Conservation (phyloP, 2,888 invertebrate species). For the Agrotis clavis region DNA sequence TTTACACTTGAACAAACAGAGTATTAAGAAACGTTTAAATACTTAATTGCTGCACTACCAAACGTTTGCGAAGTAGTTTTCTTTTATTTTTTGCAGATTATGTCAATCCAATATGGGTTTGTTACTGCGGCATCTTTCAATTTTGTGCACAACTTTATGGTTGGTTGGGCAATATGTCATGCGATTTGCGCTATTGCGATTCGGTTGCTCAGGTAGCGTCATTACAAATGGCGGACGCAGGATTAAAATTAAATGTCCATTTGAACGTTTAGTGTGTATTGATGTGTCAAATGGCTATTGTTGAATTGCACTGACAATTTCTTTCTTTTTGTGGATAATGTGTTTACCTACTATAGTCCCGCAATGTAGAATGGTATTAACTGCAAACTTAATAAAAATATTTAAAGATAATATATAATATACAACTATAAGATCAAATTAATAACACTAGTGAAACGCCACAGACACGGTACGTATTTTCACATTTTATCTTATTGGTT, state of each 20-base stretch:
- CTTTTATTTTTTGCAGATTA: constrained; percentile 78
- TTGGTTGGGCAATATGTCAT: constrained; percentile 68
- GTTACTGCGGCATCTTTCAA: constrained; percentile 58
- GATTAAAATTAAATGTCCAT: constrained; percentile 73
- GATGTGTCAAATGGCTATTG: constrained; percentile 33
- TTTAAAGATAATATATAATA: too few relatives aligned
- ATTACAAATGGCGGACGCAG: constrained; percentile 65
- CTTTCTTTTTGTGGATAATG: too few relatives aligned
- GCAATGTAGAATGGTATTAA: too few relatives aligned
- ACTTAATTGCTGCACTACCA: constrained; percentile 70
- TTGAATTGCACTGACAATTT: constrained; percentile 6
- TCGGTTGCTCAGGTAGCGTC: constrained; percentile 57
- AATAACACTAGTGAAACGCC: too few relatives aligned
- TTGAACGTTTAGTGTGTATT: constrained; percentile 58
- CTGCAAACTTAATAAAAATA: too few relatives aligned
- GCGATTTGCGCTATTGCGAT: constrained; percentile 68
- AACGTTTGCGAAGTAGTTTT: constrained; percentile 43
- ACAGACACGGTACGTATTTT: too few relatives aligned
- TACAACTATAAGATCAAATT: too few relatives aligned
- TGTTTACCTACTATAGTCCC: too few relatives aligned
- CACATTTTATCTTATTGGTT: too few relatives aligned
- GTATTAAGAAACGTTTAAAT: constrained; percentile 73
- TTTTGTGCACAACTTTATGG: constrained; percentile 71
- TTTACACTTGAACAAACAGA: constrained; percentile 69
- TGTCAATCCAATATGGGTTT: constrained; percentile 78